Conservation (phyloP, 2,797 vertebrate genomes). For the Pogonophryne albipinna region DNA sequence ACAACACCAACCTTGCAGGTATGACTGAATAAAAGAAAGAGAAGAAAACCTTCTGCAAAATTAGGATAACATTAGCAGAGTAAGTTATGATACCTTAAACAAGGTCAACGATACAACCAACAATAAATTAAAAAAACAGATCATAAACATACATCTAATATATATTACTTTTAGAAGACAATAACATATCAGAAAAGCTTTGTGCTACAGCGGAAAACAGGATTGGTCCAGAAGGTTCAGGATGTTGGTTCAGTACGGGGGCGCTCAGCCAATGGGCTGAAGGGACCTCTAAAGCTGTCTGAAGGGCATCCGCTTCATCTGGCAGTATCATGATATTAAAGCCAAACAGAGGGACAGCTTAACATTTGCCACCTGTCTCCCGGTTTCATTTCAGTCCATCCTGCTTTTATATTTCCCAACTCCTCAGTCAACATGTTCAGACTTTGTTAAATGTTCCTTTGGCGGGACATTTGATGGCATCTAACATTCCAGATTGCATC, state of each 20-base stretch:
- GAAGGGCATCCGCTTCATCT: not conserved
- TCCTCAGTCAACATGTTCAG: not conserved
- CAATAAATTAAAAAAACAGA: not conserved
- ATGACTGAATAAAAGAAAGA: not conserved
- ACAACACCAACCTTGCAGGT: not conserved
- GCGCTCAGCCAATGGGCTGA: not conserved
- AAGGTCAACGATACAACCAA: not conserved
- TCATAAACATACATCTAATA: not conserved
- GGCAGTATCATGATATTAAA: constrained; percentile 20
- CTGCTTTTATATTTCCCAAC: not conserved
- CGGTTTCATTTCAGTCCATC: constrained; percentile 14
- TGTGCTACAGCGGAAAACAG: not conserved
- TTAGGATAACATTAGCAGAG: not conserved
- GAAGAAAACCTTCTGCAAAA: not conserved
- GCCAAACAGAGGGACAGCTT: constrained; percentile 1
- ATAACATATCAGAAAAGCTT: not conserved
- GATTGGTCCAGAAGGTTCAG: not conserved
- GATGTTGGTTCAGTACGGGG: not conserved
- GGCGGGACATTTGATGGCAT: too few species aligned
- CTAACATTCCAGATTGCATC: too few species aligned
- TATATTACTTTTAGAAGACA: too few species aligned
- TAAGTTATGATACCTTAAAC: not conserved
- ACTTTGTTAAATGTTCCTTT: not conserved
- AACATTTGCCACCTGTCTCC: constrained; percentile 8
- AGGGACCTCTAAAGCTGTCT: constrained; percentile 6